These are phyloP conservation scores for Tethya wilhelma DNA, from an alignment of 37 sponge, comb jelly and placozoan species.

Conservation along the genomic window DNA sequence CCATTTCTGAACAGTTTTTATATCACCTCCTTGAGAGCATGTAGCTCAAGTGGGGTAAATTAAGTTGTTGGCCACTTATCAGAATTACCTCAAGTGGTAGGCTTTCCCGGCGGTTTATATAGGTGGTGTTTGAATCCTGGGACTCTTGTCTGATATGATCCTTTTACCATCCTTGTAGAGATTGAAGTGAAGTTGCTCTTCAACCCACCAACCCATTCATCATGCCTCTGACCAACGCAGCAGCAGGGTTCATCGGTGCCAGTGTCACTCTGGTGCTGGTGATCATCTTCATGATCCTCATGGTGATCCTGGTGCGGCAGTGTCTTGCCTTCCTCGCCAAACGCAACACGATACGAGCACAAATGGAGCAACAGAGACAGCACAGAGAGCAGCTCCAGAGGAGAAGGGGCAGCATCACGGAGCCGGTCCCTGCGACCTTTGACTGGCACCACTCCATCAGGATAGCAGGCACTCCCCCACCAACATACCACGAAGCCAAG, in stretches of 20 bases:
- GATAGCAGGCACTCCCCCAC: constrained; percentile 77
- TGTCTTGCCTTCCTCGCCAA: constrained; percentile 73
- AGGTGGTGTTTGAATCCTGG: too few species aligned
- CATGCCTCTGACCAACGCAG: constrained; percentile 29
- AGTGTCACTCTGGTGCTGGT: constrained; percentile 79
- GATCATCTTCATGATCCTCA: constrained; percentile 75
- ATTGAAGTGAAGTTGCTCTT: too few species aligned
- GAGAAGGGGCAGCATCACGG: constrained; percentile 53
- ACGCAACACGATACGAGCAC: constrained; percentile 19
- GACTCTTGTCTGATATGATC: too few species aligned
- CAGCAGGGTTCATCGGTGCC: constrained; percentile 84
- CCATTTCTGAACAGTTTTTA: too few species aligned
- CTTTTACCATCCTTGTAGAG: too few species aligned
- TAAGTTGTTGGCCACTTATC: too few species aligned
- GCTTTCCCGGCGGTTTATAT: too few species aligned
- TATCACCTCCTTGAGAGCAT: too few species aligned
- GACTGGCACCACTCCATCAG: constrained; percentile 86
- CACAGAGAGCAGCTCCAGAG: constrained; percentile 12
- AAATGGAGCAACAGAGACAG: constrained; percentile 41
- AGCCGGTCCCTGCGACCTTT: constrained; percentile 72
- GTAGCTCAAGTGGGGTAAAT: too few species aligned
- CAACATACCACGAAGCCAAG: constrained; percentile 72
- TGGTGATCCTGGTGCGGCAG: constrained; percentile 75
- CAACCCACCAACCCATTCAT: neutral
- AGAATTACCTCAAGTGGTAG: too few species aligned